Base-by-base conservation (phyloP, 2,797 vertebrate species). In the Schizopygopsis pylzovi region DNA sequence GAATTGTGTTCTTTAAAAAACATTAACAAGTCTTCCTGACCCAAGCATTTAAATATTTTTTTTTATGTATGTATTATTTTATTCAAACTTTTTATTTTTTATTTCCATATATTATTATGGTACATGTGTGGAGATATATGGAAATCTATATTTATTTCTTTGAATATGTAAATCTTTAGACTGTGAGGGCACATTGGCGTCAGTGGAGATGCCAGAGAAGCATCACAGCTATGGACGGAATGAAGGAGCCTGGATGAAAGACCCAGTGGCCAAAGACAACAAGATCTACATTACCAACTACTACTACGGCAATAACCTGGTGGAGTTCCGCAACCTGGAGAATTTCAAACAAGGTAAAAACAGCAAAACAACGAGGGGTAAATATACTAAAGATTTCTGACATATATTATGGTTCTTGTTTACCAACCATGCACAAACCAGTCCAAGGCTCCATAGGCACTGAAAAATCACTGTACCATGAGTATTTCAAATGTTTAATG, bases 191-290 rank as follows among this genome's bases (percentile, higher is more conserved):
- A 99, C 98, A 4, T 94, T 99, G 0, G 94, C 95, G 15, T 96
- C 96, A 0, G 96, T 99, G 54, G 97, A 99, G 85, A 90, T 93
- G 12, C 98, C 98, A 0, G 90, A 89, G 84, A 97, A 96, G 87
- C 97, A 98, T 67, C 98, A 99, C 93, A 99, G 97, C 91, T 99
- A 99, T 0, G 98, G 98, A 15, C 97, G 98, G 63, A 98, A 99
- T 0, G 98, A 99, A 85, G 98, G 98, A 4, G 98, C 98, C 78
- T 99, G 98, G 98, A 99, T 99, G 98, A 99, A 99, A 92, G 98
- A 99, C 91, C 98, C 98, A 0, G 86, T 94, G 0, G 96, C 97
- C 28, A 97, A 93, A 90, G 97, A 99, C 25, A 96, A 95, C 88
- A 97, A 97, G 88, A 98, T 99, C 93, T 99, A 98, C 0, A 94